Percentiles rank a stretch among this genome's conserved stretches.
Evolutionary conservation across 2,113 vertebrate genomes (phyloP).

Genomic region (Dipodomys spectabilis): DNA sequence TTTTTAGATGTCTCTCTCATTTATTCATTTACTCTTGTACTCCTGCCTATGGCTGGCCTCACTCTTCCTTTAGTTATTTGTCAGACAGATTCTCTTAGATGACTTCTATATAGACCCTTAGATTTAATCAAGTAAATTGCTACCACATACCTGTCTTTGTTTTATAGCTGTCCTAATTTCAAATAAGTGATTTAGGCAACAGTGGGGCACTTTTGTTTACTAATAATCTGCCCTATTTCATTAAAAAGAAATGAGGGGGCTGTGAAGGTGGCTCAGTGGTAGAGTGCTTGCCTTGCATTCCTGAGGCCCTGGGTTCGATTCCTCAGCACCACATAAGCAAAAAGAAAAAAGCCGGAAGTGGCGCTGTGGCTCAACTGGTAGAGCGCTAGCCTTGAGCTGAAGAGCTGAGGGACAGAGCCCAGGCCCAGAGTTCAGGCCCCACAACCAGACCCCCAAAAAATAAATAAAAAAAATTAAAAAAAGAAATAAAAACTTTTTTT

Average conservation of each 20-base stretch:
- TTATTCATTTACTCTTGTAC: not conserved
- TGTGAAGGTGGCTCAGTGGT: too few relatives aligned
- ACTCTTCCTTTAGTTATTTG: not conserved
- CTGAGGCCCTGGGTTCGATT: too few relatives aligned
- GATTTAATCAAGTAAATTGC: not conserved
- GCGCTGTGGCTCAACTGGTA: too few relatives aligned
- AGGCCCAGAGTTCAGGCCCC: too few relatives aligned
- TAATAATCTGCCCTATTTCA: constrained; percentile 18
- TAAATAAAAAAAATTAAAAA: too few relatives aligned
- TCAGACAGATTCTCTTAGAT: not conserved
- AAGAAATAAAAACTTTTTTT: not conserved
- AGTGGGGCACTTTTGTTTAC: not conserved
- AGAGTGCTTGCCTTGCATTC: too few relatives aligned
- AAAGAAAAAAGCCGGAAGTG: too few relatives aligned
- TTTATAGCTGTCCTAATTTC: not conserved
- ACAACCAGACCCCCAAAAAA: too few relatives aligned
- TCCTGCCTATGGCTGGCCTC: not conserved
- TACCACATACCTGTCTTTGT: not conserved
- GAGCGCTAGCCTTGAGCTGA: too few relatives aligned
- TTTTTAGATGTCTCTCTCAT: not conserved
- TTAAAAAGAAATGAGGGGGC: constrained; percentile 23
- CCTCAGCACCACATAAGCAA: too few relatives aligned
- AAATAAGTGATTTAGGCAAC: not conserved
- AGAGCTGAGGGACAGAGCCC: too few relatives aligned
- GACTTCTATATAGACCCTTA: not conserved